These are phyloP conservation scores for Drosophila nigricruria DNA, from an alignment of 2,888 invertebrate species.

Conservation along the genomic window DNA sequence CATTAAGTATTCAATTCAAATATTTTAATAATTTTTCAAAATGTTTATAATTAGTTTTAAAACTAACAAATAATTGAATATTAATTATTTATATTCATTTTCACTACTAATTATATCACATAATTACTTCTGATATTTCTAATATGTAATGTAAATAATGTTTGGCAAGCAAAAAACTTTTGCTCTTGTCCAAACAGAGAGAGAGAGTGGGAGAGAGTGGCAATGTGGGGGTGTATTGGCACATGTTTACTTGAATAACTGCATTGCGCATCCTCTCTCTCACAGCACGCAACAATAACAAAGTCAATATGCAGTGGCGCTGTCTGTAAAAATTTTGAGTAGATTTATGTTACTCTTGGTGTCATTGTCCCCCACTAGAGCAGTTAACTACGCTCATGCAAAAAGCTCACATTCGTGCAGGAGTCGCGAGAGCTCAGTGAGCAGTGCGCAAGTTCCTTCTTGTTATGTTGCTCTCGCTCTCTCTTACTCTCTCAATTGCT, in stretches of 20 bases:
- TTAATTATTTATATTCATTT: not conserved
- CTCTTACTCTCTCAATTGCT: slow-evolving; percentile 6
- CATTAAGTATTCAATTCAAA: not conserved
- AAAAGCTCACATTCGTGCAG: slow-evolving; percentile 46
- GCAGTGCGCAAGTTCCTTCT: slow-evolving; percentile 57
- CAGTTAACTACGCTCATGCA: slow-evolving; percentile 37
- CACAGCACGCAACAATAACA: slow-evolving; percentile 22
- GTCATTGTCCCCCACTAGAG: not conserved
- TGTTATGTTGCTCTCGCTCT: not conserved
- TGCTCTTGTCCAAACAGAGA: not conserved
- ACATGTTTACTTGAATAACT: slow-evolving; percentile 56
- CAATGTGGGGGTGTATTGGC: slow-evolving; percentile 36
- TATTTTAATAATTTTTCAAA: not conserved
- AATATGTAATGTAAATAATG: slow-evolving; percentile 32
- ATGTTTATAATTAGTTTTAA: not conserved
- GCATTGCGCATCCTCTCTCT: slow-evolving; percentile 60
- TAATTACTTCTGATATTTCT: not conserved
- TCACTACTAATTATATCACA: not conserved
- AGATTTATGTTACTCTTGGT: not conserved
- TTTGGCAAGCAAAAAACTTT: slow-evolving; percentile 13
- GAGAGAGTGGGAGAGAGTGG: not conserved
- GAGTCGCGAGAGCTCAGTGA: slow-evolving; percentile 20
- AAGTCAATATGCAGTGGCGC: slow-evolving; percentile 35
- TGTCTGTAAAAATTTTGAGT: not conserved
- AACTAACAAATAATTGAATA: not conserved